Evolutionary conservation across 2,888 invertebrate species (phyloP).

Genomic region (Plusia festucae): DNA sequence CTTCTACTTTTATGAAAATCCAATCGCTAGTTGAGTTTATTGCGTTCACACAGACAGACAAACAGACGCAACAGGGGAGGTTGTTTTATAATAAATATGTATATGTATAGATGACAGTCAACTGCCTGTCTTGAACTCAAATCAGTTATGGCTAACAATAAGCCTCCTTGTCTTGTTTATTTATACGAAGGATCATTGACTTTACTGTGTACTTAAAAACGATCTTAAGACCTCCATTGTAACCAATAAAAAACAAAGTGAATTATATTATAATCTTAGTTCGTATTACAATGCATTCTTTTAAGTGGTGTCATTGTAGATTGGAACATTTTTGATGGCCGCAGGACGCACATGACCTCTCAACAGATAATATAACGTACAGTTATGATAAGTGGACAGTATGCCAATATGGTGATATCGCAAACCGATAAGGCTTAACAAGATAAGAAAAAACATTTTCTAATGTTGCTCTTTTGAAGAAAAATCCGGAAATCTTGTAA

Average conservation of each 20-base stretch:
- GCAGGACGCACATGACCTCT: background rate
- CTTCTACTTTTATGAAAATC: too few relatives aligned
- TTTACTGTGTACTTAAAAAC: background rate
- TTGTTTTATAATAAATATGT: too few relatives aligned
- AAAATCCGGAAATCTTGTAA: background rate
- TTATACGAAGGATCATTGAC: background rate
- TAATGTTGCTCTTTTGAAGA: background rate
- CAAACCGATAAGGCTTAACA: background rate
- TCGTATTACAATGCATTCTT: background rate
- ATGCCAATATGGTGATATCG: background rate
- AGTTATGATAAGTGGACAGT: background rate
- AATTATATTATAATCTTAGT: background rate
- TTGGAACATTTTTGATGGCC: background rate
- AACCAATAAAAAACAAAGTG: background rate
- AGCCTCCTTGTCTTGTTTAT: background rate
- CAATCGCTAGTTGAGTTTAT: too few relatives aligned
- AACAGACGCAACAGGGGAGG: too few relatives aligned
- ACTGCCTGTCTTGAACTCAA: background rate
- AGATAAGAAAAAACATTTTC: conserved; percentile 1
- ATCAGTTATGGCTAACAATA: background rate
- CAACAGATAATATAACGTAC: background rate
- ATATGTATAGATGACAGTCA: background rate
- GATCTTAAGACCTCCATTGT: background rate
- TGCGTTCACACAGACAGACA: too few relatives aligned
- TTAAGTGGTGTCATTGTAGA: background rate